phyloP scores from a whole-genome alignment of 2,888 invertebrate genomes.

The Scaptomyza reducta region DNA sequence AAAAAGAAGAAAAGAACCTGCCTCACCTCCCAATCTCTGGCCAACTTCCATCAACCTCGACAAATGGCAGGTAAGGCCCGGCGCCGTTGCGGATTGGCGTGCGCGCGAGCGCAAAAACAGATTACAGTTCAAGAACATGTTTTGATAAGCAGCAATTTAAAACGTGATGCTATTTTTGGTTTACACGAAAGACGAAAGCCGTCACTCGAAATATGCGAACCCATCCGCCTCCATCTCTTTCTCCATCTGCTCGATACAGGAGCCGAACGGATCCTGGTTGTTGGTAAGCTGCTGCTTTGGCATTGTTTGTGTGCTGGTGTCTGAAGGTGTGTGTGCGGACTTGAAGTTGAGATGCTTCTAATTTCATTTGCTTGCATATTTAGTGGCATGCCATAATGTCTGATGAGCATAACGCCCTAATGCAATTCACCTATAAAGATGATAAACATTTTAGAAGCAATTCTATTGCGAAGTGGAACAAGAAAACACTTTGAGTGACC shows the following conservation, averaged over 20 bases:
- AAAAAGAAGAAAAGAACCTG: slow-evolving; percentile 7
- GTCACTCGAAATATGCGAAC: slow-evolving; percentile 5
- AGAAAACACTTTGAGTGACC: slow-evolving; percentile 5
- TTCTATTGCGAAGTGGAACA: neutral
- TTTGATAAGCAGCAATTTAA: slow-evolving; percentile 82
- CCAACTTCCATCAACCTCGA: neutral
- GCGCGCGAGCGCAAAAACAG: slow-evolving; percentile 74
- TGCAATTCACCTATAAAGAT: slow-evolving; percentile 55
- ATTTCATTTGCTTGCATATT: slow-evolving; percentile 67
- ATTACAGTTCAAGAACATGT: slow-evolving; percentile 78
- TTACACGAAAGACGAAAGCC: slow-evolving; percentile 38
- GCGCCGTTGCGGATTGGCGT: slow-evolving; percentile 40
- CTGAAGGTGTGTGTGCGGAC: neutral
- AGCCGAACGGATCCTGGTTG: slow-evolving; percentile 17
- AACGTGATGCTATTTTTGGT: slow-evolving; percentile 81
- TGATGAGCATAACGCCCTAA: slow-evolving; percentile 47
- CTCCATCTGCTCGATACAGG: slow-evolving; percentile 6
- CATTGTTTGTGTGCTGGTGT: neutral
- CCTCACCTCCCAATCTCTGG: neutral
- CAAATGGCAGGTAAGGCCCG: slow-evolving; percentile 37
- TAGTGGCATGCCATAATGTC: slow-evolving; percentile 42
- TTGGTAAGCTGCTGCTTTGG: slow-evolving; percentile 12
- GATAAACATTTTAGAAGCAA: slow-evolving; percentile 37
- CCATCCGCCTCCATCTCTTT: neutral
- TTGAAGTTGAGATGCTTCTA: slow-evolving; percentile 33